phyloP scores from a whole-genome alignment of 2,888 invertebrate species.

The Dione vanillae region DNA sequence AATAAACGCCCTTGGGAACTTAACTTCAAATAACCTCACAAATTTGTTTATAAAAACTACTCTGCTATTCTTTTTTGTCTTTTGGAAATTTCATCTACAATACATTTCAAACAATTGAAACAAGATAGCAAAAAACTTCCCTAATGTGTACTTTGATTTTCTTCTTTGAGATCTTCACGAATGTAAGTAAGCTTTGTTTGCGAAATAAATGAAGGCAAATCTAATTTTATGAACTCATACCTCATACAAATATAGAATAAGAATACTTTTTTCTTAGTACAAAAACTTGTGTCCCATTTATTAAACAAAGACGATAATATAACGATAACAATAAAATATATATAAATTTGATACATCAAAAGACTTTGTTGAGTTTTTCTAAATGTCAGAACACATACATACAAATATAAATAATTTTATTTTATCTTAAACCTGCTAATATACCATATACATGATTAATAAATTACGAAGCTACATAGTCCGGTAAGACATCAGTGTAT shows the following conservation, averaged over 20 bases:
- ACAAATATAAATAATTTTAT: no score
- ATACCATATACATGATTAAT: no score
- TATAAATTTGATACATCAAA: no score
- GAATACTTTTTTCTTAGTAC: background rate
- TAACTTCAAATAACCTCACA: background rate
- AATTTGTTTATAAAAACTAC: slow-evolving; percentile 6
- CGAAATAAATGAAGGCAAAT: slow-evolving; percentile 43
- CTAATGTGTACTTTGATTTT: slow-evolving; percentile 30
- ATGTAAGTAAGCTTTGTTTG: slow-evolving; percentile 35
- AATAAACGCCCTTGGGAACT: background rate
- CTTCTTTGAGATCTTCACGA: slow-evolving; percentile 19
- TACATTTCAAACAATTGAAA: slow-evolving; percentile 21
- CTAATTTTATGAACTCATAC: slow-evolving; percentile 40
- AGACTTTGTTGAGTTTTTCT: background rate
- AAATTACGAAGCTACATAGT: no score
- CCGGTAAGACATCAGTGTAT: background rate
- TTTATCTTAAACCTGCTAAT: no score
- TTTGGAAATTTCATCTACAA: slow-evolving; percentile 13
- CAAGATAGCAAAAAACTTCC: slow-evolving; percentile 15
- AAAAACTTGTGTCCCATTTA: background rate
- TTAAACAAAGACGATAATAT: background rate
- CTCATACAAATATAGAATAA: slow-evolving; percentile 13
- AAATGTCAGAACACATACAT: no score
- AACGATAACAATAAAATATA: no score
- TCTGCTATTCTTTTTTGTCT: slow-evolving; percentile 15